Evolutionary conservation across 35 echinoderm and acorn worm genomes (phyloP).

Genomic region (Lytechinus variegatus): DNA sequence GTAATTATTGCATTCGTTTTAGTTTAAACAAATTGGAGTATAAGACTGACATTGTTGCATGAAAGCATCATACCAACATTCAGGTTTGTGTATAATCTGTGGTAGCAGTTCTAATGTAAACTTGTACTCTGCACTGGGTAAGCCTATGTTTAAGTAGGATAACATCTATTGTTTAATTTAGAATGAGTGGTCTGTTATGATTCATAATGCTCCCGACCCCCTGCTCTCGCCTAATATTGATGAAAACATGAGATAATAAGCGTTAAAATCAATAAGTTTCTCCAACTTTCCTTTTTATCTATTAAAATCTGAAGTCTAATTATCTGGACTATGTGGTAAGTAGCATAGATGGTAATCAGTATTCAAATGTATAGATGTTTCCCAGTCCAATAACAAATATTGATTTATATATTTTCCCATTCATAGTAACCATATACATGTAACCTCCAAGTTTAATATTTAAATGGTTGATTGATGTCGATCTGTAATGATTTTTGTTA

Average conservation of each 20-base stretch:
- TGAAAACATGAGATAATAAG: background rate
- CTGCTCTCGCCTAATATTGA: background rate
- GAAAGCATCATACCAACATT: too few species aligned
- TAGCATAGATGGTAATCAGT: background rate
- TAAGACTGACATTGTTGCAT: too few species aligned
- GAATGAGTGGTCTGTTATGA: background rate
- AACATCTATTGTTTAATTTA: background rate
- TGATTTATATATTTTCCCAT: background rate
- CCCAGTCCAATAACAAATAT: background rate
- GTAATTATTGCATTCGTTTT: too few species aligned
- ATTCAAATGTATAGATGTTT: background rate
- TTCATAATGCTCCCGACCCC: background rate
- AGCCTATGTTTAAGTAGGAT: too few species aligned
- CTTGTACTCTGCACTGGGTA: too few species aligned
- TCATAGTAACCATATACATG: background rate
- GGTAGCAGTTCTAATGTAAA: too few species aligned
- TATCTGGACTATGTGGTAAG: constrained; percentile 2
- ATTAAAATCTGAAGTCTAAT: background rate
- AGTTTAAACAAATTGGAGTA: too few species aligned
- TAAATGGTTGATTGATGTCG: background rate
- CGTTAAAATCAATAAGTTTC: constrained; percentile 4
- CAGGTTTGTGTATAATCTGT: too few species aligned
- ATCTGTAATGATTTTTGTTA: background rate
- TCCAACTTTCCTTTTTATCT: background rate
- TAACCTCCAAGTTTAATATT: background rate